These are phyloP conservation scores for Loriculus beryllinus DNA, from an alignment of 2,797 vertebrate genomes.

Conservation along the genomic window DNA sequence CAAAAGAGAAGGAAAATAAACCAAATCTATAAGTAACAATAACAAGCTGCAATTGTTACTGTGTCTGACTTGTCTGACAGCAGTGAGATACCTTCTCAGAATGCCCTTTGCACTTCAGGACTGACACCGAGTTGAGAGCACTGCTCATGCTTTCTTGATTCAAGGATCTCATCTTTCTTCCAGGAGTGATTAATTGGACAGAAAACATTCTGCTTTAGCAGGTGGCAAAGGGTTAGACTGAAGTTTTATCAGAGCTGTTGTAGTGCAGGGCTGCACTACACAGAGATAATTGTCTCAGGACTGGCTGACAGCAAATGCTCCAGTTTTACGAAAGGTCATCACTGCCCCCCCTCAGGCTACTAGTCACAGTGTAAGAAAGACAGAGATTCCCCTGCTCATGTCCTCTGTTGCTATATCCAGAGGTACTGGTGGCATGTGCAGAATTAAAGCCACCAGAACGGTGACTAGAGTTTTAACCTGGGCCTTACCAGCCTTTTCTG, in stretches of 20 bases:
- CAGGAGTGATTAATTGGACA: conserved; percentile 50
- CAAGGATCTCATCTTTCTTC: conserved; percentile 43
- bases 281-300: conserved; percentile 37
- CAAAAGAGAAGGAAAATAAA: conserved; percentile 59
- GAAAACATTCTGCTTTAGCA: conserved; percentile 48
- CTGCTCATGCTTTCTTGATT: conserved; percentile 21
- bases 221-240: conserved; percentile 42
- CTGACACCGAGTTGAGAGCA: conserved; percentile 18
- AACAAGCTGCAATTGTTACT: conserved; percentile 31
- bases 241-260: conserved; percentile 26
- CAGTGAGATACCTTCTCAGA: background rate
- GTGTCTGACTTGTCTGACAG: conserved; percentile 21
- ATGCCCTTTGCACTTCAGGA: conserved; percentile 33
- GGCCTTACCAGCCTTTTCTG: background rate
- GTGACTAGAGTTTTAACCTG: background rate
- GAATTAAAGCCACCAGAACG: background rate
- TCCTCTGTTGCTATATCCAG: background rate
- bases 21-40: conserved; percentile 66
- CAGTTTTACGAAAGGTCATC: background rate
- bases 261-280: background rate
- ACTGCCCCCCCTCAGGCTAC: background rate
- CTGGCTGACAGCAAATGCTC: background rate
- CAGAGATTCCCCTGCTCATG: background rate
- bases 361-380: background rate
- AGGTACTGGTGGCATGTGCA: background rate